These are phyloP conservation scores for Nothobranchius furzeri DNA, from an alignment of 2,113 vertebrate species.

Conservation along the genomic window DNA sequence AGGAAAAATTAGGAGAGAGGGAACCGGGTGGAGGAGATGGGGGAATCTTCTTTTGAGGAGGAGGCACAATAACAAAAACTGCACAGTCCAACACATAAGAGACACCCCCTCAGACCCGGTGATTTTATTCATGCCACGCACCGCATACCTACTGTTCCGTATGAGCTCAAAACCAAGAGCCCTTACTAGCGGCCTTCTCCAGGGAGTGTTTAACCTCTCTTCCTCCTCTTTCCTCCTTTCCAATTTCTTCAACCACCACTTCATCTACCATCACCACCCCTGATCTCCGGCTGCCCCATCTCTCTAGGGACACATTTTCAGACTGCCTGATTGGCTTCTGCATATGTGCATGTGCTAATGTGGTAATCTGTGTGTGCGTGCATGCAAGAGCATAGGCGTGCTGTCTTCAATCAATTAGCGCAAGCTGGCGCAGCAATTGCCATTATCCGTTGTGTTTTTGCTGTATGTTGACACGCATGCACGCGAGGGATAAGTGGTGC, in stretches of 20 bases:
- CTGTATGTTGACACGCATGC: slow-evolving; percentile 16
- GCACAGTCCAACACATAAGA: slow-evolving; percentile 56
- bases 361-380: slow-evolving; percentile 40
- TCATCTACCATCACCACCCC: slow-evolving; percentile 42
- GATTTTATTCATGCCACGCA: slow-evolving; percentile 58
- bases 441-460: slow-evolving; percentile 40
- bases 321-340: slow-evolving; percentile 72
- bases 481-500: slow-evolving; percentile 49
- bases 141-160: slow-evolving; percentile 43
- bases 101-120: slow-evolving; percentile 42
- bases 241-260: slow-evolving; percentile 45
- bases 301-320: slow-evolving; percentile 60
- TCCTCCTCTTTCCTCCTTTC: slow-evolving; percentile 34
- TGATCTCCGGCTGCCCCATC: slow-evolving; percentile 56
- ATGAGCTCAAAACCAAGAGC: slow-evolving; percentile 46
- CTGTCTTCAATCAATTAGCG: slow-evolving; percentile 70
- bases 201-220: slow-evolving; percentile 70
- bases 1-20: slow-evolving; percentile 13
- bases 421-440: slow-evolving; percentile 65
- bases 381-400: slow-evolving; percentile 31
- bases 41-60: slow-evolving; percentile 27
- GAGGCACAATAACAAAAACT: slow-evolving; percentile 42
- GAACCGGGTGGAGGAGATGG: neutral
- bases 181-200: slow-evolving; percentile 42
- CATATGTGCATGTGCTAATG: slow-evolving; percentile 66